These are phyloP conservation scores for Biston stratarius DNA, from an alignment of 2,888 invertebrate genomes.

Conservation along the genomic window DNA sequence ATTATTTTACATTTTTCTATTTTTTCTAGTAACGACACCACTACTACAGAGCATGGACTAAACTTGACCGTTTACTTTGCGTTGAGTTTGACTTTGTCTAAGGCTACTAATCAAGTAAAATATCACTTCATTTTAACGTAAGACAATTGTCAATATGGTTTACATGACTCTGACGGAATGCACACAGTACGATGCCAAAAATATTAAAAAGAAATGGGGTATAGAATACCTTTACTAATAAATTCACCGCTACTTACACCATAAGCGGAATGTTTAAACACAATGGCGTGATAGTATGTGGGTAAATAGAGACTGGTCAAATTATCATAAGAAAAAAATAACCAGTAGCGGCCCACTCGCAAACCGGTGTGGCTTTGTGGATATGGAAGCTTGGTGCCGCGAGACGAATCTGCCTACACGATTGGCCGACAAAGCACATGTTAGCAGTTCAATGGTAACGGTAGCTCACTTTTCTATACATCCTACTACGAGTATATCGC, in stretches of 20 bases:
- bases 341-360: conserved; percentile 78
- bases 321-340: conserved; percentile 73
- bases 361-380: conserved; percentile 81
- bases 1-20: no score
- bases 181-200: no score
- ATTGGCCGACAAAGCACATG: conserved; percentile 22
- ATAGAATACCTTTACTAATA: no score
- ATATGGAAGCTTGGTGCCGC: conserved; percentile 83
- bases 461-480: not conserved
- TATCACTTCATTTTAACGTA: no score
- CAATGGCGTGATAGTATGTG: conserved; percentile 55
- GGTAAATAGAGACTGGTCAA: conserved; percentile 64
- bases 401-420: conserved; percentile 79
- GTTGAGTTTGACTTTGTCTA: no score
- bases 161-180: no score
- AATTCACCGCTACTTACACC: conserved; percentile 29
- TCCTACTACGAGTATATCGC: not conserved
- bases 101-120: no score
- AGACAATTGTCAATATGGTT: no score
- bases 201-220: no score
- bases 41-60: no score
- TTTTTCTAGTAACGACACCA: no score
- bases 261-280: conserved; percentile 39
- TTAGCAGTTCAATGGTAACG: not conserved
- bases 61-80: no score